phyloP scores from a whole-genome alignment of 2,797 vertebrate species.

The Agapornis canus region DNA sequence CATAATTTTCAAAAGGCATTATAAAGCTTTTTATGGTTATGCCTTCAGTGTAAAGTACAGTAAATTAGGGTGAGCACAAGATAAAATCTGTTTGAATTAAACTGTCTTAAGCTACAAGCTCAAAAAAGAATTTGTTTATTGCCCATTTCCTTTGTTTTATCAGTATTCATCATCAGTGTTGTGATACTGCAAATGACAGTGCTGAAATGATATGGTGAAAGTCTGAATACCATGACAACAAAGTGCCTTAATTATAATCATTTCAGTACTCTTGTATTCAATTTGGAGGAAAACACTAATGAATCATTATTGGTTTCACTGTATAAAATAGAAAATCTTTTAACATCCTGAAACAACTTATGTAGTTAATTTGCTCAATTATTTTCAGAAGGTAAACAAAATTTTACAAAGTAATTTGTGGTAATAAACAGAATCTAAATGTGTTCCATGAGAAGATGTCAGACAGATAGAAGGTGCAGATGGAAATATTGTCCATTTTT shows the following conservation, averaged over 20 bases:
- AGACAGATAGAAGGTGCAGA: not conserved
- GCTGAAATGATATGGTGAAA: not conserved
- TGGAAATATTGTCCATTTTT: not conserved
- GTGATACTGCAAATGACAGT: not conserved
- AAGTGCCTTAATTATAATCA: not conserved
- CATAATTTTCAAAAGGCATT: not conserved
- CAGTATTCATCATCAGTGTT: not conserved
- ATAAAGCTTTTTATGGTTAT: not conserved
- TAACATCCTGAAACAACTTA: not conserved
- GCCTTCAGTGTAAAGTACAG: not conserved
- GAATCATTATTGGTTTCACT: not conserved
- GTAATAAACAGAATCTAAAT: not conserved
- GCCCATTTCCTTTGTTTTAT: not conserved
- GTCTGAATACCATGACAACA: not conserved
- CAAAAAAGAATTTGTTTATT: not conserved
- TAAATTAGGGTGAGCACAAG: not conserved
- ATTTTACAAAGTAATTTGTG: not conserved
- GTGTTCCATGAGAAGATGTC: not conserved
- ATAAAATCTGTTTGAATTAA: not conserved
- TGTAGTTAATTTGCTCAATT: not conserved
- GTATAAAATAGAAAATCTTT: not conserved
- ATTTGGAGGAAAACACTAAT: constrained; percentile 12
- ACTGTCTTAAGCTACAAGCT: not conserved
- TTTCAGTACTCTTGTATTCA: not conserved
- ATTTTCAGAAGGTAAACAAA: constrained; percentile 30